Conservation (phyloP, 2,888 invertebrate genomes). For the Melinaea marsaeus region DNA sequence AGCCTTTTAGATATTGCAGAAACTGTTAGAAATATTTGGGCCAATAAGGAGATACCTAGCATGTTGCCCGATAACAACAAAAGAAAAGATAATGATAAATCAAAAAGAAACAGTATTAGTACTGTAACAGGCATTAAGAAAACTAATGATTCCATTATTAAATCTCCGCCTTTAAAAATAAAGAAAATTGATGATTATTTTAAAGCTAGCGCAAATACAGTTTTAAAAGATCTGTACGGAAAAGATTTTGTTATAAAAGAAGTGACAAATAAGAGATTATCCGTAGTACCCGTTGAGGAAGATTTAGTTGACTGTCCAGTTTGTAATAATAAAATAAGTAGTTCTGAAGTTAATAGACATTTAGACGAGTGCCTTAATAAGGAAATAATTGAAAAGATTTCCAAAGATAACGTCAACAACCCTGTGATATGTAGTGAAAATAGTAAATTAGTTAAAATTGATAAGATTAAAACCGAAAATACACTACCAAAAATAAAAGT, state of each 20-base stretch:
- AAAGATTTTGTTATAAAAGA: slow-evolving; percentile 52
- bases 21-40: slow-evolving; percentile 46
- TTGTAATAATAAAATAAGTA: slow-evolving; percentile 57
- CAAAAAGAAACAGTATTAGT: slow-evolving; percentile 15
- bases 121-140: slow-evolving; percentile 41
- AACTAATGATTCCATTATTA: slow-evolving; percentile 29
- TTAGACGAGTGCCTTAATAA: slow-evolving; percentile 70
- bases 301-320: slow-evolving; percentile 68
- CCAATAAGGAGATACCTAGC: slow-evolving; percentile 38
- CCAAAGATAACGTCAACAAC: slow-evolving; percentile 29
- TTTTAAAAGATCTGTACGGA: slow-evolving; percentile 67
- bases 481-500: slow-evolving; percentile 11
- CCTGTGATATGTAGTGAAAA: slow-evolving; percentile 19
- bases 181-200: slow-evolving; percentile 68
- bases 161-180: slow-evolving; percentile 54
- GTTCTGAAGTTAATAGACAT: slow-evolving; percentile 60
- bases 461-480: slow-evolving; percentile 7
- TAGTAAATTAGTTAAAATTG: slow-evolving; percentile 7
- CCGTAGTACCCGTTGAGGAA: slow-evolving; percentile 38
- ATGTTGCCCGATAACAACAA: slow-evolving; percentile 9
- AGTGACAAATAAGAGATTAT: slow-evolving; percentile 43
- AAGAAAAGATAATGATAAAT: slow-evolving; percentile 8
- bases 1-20: slow-evolving; percentile 35
- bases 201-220: slow-evolving; percentile 46
- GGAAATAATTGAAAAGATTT: slow-evolving; percentile 51